Conservation (phyloP, 2,113 vertebrate genomes). For the Muscicapa adusta region DNA sequence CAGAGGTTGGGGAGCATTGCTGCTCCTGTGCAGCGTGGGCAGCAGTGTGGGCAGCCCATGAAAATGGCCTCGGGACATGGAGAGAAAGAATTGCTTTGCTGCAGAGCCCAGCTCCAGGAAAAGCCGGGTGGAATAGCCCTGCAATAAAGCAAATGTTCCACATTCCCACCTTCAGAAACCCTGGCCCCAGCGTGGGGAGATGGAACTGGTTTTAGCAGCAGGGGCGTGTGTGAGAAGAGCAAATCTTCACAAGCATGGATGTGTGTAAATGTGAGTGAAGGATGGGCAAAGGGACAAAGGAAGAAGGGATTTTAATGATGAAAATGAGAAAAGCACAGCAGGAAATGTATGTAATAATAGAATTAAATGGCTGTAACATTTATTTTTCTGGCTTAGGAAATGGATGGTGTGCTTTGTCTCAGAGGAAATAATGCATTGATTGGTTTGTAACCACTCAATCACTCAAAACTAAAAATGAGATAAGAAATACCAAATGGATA, state of each 20-base stretch:
- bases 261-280: background rate
- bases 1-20: background rate
- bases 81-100: background rate
- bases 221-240: accelerated
- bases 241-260: accelerated
- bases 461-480: slow-evolving; percentile 31
- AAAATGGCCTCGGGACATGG: background rate
- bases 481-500: background rate
- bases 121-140: background rate
- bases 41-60: background rate
- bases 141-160: background rate
- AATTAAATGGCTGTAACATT: slow-evolving; percentile 38
- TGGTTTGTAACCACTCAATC: slow-evolving; percentile 52
- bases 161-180: background rate
- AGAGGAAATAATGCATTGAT: slow-evolving; percentile 63
- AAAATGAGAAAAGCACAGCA: slow-evolving; percentile 25
- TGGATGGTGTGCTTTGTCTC: slow-evolving; percentile 31
- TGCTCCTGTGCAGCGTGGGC: background rate
- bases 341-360: slow-evolving; percentile 37
- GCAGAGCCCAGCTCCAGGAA: background rate
- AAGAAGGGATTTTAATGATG: slow-evolving; percentile 19
- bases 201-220: background rate
- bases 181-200: background rate
- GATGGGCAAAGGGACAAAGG: background rate
- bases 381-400: slow-evolving; percentile 49